These are phyloP conservation scores for Doryteuthis pealeii DNA, from an alignment of 1,140 invertebrate genomes.

Conservation along the genomic window DNA sequence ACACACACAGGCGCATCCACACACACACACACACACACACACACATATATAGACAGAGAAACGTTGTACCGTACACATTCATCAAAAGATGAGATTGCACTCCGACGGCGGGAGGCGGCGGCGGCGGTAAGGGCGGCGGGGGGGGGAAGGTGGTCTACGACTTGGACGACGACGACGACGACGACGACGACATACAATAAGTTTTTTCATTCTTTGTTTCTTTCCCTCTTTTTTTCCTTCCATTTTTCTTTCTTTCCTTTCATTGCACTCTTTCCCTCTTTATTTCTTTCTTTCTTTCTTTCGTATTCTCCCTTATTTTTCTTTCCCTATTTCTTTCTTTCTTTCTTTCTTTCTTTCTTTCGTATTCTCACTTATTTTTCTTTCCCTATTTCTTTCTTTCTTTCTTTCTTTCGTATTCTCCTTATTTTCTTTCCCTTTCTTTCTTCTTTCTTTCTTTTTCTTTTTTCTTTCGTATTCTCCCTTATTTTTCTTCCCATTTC, in stretches of 20 bases:
- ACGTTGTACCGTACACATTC: neutral
- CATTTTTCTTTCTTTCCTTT: neutral
- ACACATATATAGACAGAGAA: neutral
- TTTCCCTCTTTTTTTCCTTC: neutral
- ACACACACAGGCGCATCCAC: too few species aligned
- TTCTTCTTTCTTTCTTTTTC: neutral
- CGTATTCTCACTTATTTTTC: neutral
- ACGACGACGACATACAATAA: neutral
- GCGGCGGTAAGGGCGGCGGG: too few species aligned
- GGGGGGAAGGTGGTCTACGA: neutral
- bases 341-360: neutral
- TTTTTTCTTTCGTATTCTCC: neutral
- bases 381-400: neutral
- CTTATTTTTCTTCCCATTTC: neutral
- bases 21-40: neutral
- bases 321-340: neutral
- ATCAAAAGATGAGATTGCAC: too few species aligned
- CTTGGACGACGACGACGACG: neutral
- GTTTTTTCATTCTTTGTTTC: neutral
- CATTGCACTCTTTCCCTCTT: neutral
- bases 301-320: neutral
- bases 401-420: neutral
- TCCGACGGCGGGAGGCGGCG: too few species aligned
- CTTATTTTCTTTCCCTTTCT: neutral
- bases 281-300: neutral